A percentile compares a stretch with the other conserved stretches of the same genome.
Evolutionary conservation across 2,888 invertebrate genomes (phyloP).

Genomic region (Metopia argyrocephala): DNA sequence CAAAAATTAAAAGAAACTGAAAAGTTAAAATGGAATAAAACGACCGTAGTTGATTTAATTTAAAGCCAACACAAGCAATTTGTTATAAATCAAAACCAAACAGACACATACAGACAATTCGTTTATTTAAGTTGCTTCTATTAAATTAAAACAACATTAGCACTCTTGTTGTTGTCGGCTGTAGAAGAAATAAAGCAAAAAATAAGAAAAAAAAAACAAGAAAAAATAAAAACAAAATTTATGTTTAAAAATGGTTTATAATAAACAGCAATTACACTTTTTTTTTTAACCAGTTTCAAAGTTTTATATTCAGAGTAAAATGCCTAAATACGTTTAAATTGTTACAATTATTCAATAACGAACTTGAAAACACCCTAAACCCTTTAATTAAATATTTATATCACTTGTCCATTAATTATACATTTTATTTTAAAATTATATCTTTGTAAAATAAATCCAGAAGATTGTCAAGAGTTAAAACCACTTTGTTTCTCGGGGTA

Average conservation of each 20-base stretch:
- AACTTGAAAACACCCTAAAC: neutral
- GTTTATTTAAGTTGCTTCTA: constrained; percentile 9
- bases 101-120: neutral
- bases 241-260: neutral
- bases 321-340: neutral
- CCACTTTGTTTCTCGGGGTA: too few species aligned
- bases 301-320: neutral
- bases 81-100: constrained; percentile 12
- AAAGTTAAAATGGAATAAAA: neutral
- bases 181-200: neutral
- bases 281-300: constrained; percentile 21
- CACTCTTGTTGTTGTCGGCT: neutral
- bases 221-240: constrained; percentile 4
- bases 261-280: neutral
- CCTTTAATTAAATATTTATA: too few species aligned
- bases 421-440: too few species aligned
- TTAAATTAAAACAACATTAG: too few species aligned
- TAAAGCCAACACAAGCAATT: neutral
- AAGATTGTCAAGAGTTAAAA: too few species aligned
- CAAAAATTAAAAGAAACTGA: neutral
- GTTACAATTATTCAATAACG: neutral
- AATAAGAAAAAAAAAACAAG: neutral
- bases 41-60: neutral
- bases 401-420: too few species aligned
- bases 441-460: too few species aligned